Conservation (phyloP, 1,140 invertebrate genomes). For the Lanistes nyassanus region DNA sequence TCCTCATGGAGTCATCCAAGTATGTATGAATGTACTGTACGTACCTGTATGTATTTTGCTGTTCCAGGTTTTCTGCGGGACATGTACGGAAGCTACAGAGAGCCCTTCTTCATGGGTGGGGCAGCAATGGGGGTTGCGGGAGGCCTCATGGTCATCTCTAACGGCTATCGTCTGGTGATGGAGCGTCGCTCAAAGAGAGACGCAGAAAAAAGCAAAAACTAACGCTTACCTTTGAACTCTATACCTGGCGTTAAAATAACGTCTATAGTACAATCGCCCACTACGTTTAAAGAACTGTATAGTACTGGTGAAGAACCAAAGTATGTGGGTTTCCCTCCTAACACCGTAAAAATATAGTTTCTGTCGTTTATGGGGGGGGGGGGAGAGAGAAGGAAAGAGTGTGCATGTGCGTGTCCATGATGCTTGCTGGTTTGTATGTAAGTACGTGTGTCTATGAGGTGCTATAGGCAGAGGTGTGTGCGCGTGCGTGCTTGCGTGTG, state of each 20-base stretch:
- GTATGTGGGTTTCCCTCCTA: too few relatives aligned
- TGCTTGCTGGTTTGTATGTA: background rate
- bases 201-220: too few relatives aligned
- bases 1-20: background rate
- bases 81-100: constrained; percentile 39
- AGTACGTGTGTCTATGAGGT: background rate
- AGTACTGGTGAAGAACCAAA: too few relatives aligned
- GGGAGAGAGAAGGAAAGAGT: too few relatives aligned
- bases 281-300: too few relatives aligned
- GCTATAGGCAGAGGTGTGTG: background rate
- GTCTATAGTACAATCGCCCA: too few relatives aligned
- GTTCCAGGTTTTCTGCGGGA: constrained; percentile 48
- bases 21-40: background rate
- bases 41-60: too few relatives aligned
- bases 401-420: background rate
- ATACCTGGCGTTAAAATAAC: too few relatives aligned
- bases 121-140: constrained; percentile 36
- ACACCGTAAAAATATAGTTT: too few relatives aligned
- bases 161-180: constrained; percentile 22
- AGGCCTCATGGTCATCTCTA: constrained; percentile 36
- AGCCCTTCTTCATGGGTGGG: constrained; percentile 49
- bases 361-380: too few relatives aligned
- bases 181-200: background rate
- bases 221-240: too few relatives aligned
- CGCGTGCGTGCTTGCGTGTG: too few relatives aligned